phyloP scores from a whole-genome alignment of 1,140 invertebrate genomes.

The Teleogryllus occipitalis region DNA sequence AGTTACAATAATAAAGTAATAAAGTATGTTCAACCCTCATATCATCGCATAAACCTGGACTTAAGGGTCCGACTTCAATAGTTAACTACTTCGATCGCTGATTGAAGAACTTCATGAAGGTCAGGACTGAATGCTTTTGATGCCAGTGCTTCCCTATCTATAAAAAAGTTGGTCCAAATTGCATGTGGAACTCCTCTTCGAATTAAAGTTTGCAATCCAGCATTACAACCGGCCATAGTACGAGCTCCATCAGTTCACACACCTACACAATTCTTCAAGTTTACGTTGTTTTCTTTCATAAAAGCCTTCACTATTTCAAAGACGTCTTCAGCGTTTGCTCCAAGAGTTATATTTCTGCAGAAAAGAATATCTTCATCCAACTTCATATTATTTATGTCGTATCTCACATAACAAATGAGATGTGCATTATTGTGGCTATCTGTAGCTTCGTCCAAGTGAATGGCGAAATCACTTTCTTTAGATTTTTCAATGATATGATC shows the following conservation, averaged over 20 bases:
- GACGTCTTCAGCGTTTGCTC: background rate
- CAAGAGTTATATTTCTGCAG: no score
- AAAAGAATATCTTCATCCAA: no score
- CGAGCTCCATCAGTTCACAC: background rate
- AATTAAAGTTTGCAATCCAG: background rate
- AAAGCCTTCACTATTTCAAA: background rate
- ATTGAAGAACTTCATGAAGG: background rate
- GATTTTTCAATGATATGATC: constrained; percentile 15
- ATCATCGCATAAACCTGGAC: constrained; percentile 7
- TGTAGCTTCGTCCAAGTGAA: constrained; percentile 19
- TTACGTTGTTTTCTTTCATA: background rate
- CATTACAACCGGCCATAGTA: background rate
- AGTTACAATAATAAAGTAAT: no score
- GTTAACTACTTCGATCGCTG: background rate
- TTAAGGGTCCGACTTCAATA: background rate
- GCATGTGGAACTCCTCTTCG: background rate
- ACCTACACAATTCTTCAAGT: background rate
- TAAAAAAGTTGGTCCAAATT: background rate
- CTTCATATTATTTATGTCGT: no score
- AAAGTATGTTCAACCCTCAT: no score
- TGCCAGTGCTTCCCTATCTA: background rate
- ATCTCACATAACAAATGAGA: no score
- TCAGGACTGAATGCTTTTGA: background rate
- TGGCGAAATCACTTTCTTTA: constrained; percentile 11
- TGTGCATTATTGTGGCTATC: no score